Evolutionary conservation across 2,888 invertebrate genomes (phyloP).

Genomic region (Athalia rosae): DNA sequence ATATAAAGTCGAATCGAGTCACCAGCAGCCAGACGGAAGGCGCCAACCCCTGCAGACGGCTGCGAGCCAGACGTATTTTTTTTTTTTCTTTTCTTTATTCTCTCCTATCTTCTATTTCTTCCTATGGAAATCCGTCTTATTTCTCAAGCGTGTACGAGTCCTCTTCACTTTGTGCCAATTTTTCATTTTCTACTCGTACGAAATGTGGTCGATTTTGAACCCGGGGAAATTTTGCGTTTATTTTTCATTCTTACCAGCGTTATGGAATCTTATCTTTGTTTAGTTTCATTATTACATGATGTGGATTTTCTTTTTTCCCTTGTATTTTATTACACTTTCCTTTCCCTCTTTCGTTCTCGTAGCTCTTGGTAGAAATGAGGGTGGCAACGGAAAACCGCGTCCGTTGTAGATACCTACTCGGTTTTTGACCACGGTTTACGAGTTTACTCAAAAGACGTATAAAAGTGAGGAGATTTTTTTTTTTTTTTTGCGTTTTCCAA

Average conservation of each 20-base stretch:
- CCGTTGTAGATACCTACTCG: not conserved
- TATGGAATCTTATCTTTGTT: too few species aligned
- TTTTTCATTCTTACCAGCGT: too few species aligned
- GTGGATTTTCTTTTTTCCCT: not conserved
- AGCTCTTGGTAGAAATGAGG: too few species aligned
- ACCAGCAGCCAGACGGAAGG: too few species aligned
- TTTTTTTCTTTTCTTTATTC: conserved; percentile 10
- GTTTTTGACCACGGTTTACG: conserved; percentile 28
- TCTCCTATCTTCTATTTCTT: not conserved
- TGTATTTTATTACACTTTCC: not conserved
- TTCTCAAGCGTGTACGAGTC: not conserved
- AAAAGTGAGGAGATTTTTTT: not conserved
- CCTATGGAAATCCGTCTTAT: not conserved
- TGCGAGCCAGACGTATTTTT: not conserved
- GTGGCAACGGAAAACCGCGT: too few species aligned
- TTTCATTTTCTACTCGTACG: too few species aligned
- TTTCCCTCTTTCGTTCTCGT: conserved; percentile 10
- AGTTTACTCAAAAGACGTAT: conserved; percentile 21
- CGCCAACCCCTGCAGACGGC: too few species aligned
- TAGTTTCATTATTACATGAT: not conserved
- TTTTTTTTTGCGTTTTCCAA: too few species aligned
- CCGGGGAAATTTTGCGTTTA: too few species aligned
- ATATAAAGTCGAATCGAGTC: not conserved
- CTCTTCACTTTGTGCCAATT: not conserved
- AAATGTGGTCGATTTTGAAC: not conserved